phyloP scores from a whole-genome alignment of 2,113 vertebrate species.

The Nothobranchius kuhntae region DNA sequence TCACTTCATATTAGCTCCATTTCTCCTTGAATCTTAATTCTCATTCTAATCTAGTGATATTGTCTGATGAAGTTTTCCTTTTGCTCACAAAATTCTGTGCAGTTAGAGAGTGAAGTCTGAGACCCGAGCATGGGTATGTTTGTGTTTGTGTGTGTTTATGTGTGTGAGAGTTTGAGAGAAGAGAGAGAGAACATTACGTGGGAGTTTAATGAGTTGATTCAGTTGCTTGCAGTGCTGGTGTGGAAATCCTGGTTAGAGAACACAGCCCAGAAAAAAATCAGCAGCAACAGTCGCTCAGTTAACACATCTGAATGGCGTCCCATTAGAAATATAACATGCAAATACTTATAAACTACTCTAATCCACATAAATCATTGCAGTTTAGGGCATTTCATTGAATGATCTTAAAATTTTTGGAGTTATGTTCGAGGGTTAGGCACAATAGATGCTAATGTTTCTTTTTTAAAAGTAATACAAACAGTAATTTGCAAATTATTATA shows the following conservation, averaged over 20 bases:
- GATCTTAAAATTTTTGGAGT: constrained; percentile 17
- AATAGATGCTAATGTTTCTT: neutral
- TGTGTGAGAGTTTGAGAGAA: neutral
- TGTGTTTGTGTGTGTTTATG: neutral
- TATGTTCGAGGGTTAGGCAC: constrained; percentile 8
- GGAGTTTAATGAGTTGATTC: constrained; percentile 17
- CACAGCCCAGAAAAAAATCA: constrained; percentile 1
- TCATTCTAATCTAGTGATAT: constrained; percentile 37
- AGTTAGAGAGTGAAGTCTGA: constrained; percentile 17
- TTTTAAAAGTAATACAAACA: neutral
- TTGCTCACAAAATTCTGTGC: constrained; percentile 48
- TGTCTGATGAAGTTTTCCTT: constrained; percentile 46
- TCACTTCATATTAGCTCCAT: constrained; percentile 53
- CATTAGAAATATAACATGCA: constrained; percentile 34
- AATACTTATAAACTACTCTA: constrained; percentile 12
- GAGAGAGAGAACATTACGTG: constrained; percentile 20
- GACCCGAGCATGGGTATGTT: neutral
- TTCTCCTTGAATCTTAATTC: constrained; percentile 48
- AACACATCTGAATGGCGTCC: neutral
- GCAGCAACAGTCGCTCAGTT: too few relatives aligned
- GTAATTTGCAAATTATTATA: neutral
- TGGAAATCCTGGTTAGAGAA: constrained; percentile 47
- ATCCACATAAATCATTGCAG: constrained; percentile 14
- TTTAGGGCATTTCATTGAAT: constrained; percentile 8
- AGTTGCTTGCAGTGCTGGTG: constrained; percentile 26